A percentile compares a stretch with the other conserved stretches of the same genome.
phyloP scores from a whole-genome alignment of 2,888 invertebrate species.

The Pseudoips prasinana region DNA sequence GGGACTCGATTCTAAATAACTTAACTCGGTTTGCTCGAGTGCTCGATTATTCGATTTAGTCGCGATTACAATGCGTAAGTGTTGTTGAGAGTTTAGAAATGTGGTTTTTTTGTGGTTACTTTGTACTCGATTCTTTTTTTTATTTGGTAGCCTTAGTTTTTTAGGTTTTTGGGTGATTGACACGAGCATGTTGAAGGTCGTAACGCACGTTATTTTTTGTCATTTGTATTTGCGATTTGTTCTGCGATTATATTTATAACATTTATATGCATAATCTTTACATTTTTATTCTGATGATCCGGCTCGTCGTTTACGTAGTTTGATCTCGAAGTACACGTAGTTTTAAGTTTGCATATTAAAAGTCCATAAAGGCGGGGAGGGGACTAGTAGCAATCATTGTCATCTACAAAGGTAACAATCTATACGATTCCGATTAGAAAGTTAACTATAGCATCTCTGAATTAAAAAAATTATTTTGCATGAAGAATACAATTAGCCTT shows the following conservation, averaged over 20 bases:
- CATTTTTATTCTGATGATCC: background rate
- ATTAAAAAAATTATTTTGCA: too few species aligned
- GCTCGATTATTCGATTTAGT: constrained; percentile 73
- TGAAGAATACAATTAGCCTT: too few species aligned
- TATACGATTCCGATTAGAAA: too few species aligned
- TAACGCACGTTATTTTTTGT: constrained; percentile 11
- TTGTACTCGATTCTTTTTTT: constrained; percentile 12
- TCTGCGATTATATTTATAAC: constrained; percentile 33
- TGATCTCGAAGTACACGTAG: too few species aligned
- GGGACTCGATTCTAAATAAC: constrained; percentile 67
- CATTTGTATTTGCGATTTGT: constrained; percentile 27
- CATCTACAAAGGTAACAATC: too few species aligned
- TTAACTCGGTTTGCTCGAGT: constrained; percentile 71
- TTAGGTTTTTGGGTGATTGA: constrained; percentile 35
- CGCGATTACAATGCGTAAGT: constrained; percentile 71
- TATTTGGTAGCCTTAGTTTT: constrained; percentile 1
- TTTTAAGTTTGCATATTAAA: constrained; percentile 5
- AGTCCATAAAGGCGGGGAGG: too few species aligned
- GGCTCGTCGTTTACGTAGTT: too few species aligned
- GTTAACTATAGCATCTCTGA: too few species aligned
- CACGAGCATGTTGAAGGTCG: constrained; percentile 25
- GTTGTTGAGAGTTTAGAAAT: constrained; percentile 53
- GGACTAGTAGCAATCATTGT: too few species aligned
- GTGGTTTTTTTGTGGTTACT: constrained; percentile 44
- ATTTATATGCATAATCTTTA: constrained; percentile 10